Conservation (phyloP, 2,888 invertebrate species). For the Amphimallon solstitiale region DNA sequence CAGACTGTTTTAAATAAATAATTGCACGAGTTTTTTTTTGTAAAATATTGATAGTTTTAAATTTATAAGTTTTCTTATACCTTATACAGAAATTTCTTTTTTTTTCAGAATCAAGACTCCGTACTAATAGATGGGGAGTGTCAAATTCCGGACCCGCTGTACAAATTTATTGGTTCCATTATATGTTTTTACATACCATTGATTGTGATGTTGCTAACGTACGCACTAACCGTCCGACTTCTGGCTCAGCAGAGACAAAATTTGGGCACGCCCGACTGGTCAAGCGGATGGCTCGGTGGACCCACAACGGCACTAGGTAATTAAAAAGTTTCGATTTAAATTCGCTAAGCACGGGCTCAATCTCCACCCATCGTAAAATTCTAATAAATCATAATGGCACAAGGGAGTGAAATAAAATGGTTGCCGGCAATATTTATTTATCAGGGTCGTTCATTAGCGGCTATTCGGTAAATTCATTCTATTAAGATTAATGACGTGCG, state of each 20-base stretch:
- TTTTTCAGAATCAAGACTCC: conserved; percentile 80
- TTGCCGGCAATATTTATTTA: conserved; percentile 26
- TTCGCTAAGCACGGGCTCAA: background rate
- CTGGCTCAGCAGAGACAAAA: conserved; percentile 86
- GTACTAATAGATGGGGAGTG: conserved; percentile 85
- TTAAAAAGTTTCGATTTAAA: conserved; percentile 34
- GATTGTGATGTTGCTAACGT: conserved; percentile 94
- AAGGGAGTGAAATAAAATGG: conserved; percentile 20
- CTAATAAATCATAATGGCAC: conserved; percentile 28
- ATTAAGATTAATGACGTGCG: conserved; percentile 23
- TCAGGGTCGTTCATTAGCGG: conserved; percentile 20
- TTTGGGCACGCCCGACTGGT: conserved; percentile 75
- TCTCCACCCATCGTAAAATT: conserved; percentile 21
- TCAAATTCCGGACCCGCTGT: conserved; percentile 88
- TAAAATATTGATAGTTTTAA: no score
- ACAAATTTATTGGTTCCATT: conserved; percentile 92
- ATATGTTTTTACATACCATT: conserved; percentile 96
- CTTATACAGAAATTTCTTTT: background rate
- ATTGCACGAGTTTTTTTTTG: no score
- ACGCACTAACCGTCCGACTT: conserved; percentile 88
- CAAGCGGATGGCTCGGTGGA: conserved; percentile 79
- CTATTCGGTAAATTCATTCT: conserved; percentile 25
- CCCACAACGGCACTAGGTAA: conserved; percentile 50
- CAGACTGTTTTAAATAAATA: no score
- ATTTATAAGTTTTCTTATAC: background rate